Evolutionary conservation across 2,797 vertebrate genomes (phyloP).

Genomic region (Molothrus ater): DNA sequence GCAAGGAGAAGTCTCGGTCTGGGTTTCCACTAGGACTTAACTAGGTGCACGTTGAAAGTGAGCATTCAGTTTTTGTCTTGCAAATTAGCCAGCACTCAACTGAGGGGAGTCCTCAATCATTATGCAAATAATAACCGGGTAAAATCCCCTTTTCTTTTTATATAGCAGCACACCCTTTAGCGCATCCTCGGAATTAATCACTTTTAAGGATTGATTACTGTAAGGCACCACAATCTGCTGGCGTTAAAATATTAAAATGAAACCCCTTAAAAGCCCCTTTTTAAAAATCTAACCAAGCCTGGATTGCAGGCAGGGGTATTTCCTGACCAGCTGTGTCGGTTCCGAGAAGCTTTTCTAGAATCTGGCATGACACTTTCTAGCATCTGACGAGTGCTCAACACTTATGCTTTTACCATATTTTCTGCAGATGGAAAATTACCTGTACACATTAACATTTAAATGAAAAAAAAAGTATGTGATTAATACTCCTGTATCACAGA

Average conservation of each 20-base stretch:
- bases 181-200: conserved; percentile 26
- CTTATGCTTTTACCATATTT: not conserved
- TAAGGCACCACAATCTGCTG: not conserved
- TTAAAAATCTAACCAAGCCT: not conserved
- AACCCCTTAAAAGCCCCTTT: not conserved
- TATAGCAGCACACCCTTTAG: not conserved
- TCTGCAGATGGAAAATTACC: conserved; percentile 32
- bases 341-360: conserved; percentile 49
- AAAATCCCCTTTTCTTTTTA: conserved; percentile 39
- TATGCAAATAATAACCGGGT: conserved; percentile 44
- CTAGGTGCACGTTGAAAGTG: conserved; percentile 33
- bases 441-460: not conserved
- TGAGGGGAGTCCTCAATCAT: conserved; percentile 60
- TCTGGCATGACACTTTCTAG: conserved; percentile 45
- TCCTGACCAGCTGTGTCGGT: conserved; percentile 46
- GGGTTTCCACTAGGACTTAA: conserved; percentile 13
- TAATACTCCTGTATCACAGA: not conserved
- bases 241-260: conserved; percentile 35
- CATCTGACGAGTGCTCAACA: not conserved
- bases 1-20: not conserved
- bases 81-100: conserved; percentile 39
- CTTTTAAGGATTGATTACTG: conserved; percentile 40
- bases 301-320: conserved; percentile 32
- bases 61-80: conserved; percentile 58
- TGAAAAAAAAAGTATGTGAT: not conserved